Evolutionary conservation across 2,888 invertebrate species (phyloP).

Genomic region (Ochropacha duplaris): DNA sequence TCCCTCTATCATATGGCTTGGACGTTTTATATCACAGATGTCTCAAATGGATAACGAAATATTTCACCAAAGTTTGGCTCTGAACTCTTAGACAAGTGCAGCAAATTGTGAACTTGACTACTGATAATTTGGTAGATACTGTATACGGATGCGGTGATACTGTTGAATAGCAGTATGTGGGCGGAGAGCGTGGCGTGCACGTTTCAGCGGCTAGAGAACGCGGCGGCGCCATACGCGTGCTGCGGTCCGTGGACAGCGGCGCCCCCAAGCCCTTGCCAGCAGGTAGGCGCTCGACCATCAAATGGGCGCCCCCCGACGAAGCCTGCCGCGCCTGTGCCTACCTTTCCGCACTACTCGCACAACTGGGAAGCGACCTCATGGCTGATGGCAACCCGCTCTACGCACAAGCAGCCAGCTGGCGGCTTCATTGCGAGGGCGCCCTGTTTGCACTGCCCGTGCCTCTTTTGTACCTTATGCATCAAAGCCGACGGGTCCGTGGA

Average conservation of each 20-base stretch:
- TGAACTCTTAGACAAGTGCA: conserved; percentile 93
- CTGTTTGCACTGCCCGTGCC: conserved; percentile 60
- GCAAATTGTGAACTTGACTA: conserved; percentile 89
- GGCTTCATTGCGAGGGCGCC: conserved; percentile 58
- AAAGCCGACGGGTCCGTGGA: conserved; percentile 44
- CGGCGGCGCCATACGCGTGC: conserved; percentile 90
- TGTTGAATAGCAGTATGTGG: conserved; percentile 92
- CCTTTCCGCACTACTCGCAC: conserved; percentile 46
- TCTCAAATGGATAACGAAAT: conserved; percentile 92
- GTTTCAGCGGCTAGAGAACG: conserved; percentile 90
- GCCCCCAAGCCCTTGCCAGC: conserved; percentile 18
- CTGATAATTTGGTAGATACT: conserved; percentile 91
- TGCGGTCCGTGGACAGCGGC: conserved; percentile 85
- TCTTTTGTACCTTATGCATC: conserved; percentile 63
- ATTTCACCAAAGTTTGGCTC: conserved; percentile 94
- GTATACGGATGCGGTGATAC: conserved; percentile 90
- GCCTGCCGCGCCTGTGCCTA: conserved; percentile 90
- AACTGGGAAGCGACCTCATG: conserved; percentile 44
- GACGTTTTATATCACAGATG: conserved; percentile 94
- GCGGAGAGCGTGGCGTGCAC: conserved; percentile 90
- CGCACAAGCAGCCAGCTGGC: conserved; percentile 50
- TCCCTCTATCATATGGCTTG: conserved; percentile 92
- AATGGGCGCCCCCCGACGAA: conserved; percentile 90
- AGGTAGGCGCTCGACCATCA: conserved; percentile 86
- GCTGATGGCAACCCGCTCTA: conserved; percentile 39